These are phyloP conservation scores for Dioctria rufipes DNA, from an alignment of 2,888 invertebrate genomes.

Conservation along the genomic window DNA sequence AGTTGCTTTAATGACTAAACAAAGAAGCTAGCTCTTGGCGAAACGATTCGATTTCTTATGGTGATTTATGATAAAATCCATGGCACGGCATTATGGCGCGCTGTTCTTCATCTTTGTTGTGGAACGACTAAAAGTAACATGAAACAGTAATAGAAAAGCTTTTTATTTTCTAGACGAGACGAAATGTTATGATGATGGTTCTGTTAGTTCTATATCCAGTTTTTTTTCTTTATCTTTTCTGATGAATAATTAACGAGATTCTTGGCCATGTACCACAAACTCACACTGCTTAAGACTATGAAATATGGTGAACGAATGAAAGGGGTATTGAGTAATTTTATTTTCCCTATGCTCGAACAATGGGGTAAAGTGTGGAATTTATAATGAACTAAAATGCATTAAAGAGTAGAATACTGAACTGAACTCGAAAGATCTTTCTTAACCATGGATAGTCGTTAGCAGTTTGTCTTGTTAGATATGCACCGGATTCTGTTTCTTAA, in stretches of 20 bases:
- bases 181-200: background rate
- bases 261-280: background rate
- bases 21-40: background rate
- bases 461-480: too few relatives aligned
- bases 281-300: background rate
- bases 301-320: background rate
- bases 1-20: conserved; percentile 40
- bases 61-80: conserved; percentile 28
- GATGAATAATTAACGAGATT: conserved; percentile 36
- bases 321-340: background rate
- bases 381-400: conserved; percentile 26
- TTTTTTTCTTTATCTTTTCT: background rate
- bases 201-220: conserved; percentile 1
- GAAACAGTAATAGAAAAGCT: conserved; percentile 23
- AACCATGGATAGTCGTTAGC: too few relatives aligned
- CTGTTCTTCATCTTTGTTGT: background rate
- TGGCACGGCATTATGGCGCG: background rate
- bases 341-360: background rate
- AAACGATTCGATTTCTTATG: conserved; percentile 37
- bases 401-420: background rate
- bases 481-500: too few relatives aligned
- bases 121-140: conserved; percentile 6
- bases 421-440: background rate
- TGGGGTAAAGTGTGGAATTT: background rate
- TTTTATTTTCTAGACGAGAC: conserved; percentile 19